Evolutionary conservation across 37 sponge, comb jelly and placozoan species (phyloP).

Genomic region (Agelas oroides): DNA sequence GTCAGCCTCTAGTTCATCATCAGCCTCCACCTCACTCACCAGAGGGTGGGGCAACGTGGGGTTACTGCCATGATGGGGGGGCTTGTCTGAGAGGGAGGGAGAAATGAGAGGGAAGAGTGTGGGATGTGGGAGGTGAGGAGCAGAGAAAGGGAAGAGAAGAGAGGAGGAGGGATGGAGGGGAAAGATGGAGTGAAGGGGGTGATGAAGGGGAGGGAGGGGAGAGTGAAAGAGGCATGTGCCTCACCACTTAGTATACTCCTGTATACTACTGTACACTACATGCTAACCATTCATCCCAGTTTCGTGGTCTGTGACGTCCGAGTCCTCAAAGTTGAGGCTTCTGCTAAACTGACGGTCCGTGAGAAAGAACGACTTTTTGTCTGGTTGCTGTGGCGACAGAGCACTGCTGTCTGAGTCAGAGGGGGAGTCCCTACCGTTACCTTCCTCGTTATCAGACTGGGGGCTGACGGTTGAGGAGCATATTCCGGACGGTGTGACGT

Average conservation of each 20-base stretch:
- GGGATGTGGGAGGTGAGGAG: not conserved
- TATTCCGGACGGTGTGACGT: not conserved
- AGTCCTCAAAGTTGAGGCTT: slow-evolving; percentile 26
- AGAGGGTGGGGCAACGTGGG: not conserved
- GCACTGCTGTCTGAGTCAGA: not conserved
- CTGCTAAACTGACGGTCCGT: slow-evolving; percentile 34
- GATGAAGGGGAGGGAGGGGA: slow-evolving; percentile 8
- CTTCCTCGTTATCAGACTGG: not conserved
- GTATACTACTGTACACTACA: no score
- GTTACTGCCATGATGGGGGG: not conserved
- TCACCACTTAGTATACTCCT: no score
- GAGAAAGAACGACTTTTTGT: slow-evolving; percentile 42
- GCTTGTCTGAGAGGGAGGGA: not conserved
- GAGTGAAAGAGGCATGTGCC: not conserved
- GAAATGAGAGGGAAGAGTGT: not conserved
- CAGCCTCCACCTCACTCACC: slow-evolving; percentile 54
- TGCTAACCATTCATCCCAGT: not conserved
- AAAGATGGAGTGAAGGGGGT: no score
- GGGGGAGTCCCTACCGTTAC: not conserved
- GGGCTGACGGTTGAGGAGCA: not conserved
- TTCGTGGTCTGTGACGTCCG: slow-evolving; percentile 3
- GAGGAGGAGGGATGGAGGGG: not conserved
- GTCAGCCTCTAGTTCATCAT: slow-evolving; percentile 54
- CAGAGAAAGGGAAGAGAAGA: not conserved
- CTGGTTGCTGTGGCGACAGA: slow-evolving; percentile 5